Evolutionary conservation across 2,113 vertebrate genomes (phyloP).

Genomic region (Oryzias melastigma): DNA sequence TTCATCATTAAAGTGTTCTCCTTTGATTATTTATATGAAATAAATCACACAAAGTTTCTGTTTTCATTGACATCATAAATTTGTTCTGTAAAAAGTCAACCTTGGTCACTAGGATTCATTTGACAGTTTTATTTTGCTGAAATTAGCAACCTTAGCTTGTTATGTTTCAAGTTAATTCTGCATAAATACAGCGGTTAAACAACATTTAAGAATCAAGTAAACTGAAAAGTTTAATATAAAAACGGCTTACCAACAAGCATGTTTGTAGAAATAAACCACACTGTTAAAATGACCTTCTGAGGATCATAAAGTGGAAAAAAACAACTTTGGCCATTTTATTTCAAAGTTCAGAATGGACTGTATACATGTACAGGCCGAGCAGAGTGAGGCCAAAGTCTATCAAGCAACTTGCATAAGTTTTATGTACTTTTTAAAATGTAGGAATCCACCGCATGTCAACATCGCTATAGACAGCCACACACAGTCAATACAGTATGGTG

Average conservation of each 20-base stretch:
- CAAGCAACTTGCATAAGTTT: slow-evolving; percentile 50
- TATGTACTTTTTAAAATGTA: slow-evolving; percentile 48
- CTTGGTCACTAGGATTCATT: background rate
- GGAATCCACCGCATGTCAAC: slow-evolving; percentile 54
- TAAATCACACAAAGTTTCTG: background rate
- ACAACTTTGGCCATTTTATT: slow-evolving; percentile 48
- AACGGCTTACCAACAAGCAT: slow-evolving; percentile 7
- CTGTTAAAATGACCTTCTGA: background rate
- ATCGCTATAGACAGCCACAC: slow-evolving; percentile 53
- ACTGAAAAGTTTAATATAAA: slow-evolving; percentile 6
- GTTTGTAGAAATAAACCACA: slow-evolving; percentile 21
- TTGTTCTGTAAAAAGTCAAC: slow-evolving; percentile 15
- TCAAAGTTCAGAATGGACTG: slow-evolving; percentile 49
- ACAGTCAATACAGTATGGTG: slow-evolving; percentile 31
- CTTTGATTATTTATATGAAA: slow-evolving; percentile 1
- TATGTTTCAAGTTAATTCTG: background rate
- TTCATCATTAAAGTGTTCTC: no score
- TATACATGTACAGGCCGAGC: slow-evolving; percentile 21
- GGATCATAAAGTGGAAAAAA: slow-evolving; percentile 17
- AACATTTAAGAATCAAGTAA: background rate
- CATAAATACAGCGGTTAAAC: background rate
- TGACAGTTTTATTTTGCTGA: slow-evolving; percentile 6
- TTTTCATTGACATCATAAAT: slow-evolving; percentile 4
- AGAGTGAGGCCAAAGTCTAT: slow-evolving; percentile 54
- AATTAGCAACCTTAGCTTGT: background rate